A percentile compares a stretch with the other conserved stretches of the same genome.
These are phyloP conservation scores for Keiferia lycopersicella DNA, from an alignment of 2,888 invertebrate species.

Conservation along the genomic window DNA sequence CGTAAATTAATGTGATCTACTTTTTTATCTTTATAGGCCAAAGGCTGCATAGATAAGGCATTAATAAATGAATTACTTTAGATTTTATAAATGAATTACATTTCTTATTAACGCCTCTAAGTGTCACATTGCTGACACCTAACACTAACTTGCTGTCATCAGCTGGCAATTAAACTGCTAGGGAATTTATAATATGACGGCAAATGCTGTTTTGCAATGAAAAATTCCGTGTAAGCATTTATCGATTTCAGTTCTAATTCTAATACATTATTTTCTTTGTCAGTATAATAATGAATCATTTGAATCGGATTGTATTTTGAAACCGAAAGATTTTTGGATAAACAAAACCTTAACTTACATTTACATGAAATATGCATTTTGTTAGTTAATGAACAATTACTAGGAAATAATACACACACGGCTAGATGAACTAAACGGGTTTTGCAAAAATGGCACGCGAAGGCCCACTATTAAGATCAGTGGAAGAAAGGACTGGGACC, in stretches of 20 bases:
- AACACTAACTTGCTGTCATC: background rate
- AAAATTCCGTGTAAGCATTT: background rate
- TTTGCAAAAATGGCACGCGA: too few species aligned
- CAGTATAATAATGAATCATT: too few species aligned
- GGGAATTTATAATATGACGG: conserved; percentile 14
- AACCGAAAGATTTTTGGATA: too few species aligned
- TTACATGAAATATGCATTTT: too few species aligned
- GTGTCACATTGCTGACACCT: conserved; percentile 10
- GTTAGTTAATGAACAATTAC: too few species aligned
- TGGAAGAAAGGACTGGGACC: too few species aligned
- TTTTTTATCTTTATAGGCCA: conserved; percentile 3
- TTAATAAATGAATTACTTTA: conserved; percentile 3
- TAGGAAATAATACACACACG: too few species aligned
- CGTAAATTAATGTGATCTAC: background rate
- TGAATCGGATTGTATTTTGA: too few species aligned
- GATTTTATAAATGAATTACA: conserved; percentile 9
- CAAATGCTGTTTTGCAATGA: background rate
- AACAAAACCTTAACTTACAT: too few species aligned
- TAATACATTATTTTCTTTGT: too few species aligned
- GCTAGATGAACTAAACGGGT: too few species aligned
- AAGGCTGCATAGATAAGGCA: conserved; percentile 6
- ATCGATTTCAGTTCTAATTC: background rate
- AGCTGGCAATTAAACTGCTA: background rate
- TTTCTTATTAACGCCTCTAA: conserved; percentile 10
- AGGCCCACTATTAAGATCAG: too few species aligned